Conservation (phyloP, 1,140 invertebrate species). For the Rhizoglyphus robini region DNA sequence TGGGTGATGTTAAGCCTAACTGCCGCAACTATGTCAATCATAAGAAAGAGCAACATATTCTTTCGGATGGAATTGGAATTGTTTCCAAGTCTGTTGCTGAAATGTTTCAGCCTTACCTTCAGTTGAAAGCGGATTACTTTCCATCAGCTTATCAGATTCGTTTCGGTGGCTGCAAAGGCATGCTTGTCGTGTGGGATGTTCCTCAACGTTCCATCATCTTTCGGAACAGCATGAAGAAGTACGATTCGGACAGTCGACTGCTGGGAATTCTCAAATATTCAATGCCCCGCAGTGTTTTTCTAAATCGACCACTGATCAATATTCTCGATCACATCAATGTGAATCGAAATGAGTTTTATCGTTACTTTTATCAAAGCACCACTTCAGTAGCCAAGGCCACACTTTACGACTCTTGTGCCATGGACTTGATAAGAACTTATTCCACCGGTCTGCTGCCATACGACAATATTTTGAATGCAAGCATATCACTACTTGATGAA, state of each 20-base stretch:
- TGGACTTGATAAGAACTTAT: constrained; percentile 13
- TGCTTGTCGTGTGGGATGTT: constrained; percentile 24
- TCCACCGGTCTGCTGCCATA: not conserved
- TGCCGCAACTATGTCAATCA: not conserved
- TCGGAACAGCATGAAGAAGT: constrained; percentile 26
- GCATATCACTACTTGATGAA: constrained; percentile 22
- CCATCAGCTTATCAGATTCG: constrained; percentile 28
- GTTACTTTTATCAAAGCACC: constrained; percentile 19
- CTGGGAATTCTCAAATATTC: constrained; percentile 18
- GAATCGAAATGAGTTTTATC: constrained; percentile 13
- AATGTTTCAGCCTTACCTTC: constrained; percentile 16
- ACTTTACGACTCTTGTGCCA: constrained; percentile 22
- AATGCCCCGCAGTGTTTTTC: constrained; percentile 12
- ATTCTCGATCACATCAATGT: constrained; percentile 27
- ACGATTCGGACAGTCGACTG: constrained; percentile 12
- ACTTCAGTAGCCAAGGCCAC: constrained; percentile 22
- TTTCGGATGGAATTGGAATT: constrained; percentile 30
- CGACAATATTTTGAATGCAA: constrained; percentile 5
- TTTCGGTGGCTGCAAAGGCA: constrained; percentile 27
- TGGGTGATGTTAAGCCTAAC: not conserved
- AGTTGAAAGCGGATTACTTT: not conserved
- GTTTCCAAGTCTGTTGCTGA: constrained; percentile 25
- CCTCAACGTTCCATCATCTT: constrained; percentile 23
- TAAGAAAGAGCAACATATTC: constrained; percentile 24
- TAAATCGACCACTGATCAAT: constrained; percentile 26